phyloP scores from a whole-genome alignment of 2,888 invertebrate species.

The Anorthoa munda region DNA sequence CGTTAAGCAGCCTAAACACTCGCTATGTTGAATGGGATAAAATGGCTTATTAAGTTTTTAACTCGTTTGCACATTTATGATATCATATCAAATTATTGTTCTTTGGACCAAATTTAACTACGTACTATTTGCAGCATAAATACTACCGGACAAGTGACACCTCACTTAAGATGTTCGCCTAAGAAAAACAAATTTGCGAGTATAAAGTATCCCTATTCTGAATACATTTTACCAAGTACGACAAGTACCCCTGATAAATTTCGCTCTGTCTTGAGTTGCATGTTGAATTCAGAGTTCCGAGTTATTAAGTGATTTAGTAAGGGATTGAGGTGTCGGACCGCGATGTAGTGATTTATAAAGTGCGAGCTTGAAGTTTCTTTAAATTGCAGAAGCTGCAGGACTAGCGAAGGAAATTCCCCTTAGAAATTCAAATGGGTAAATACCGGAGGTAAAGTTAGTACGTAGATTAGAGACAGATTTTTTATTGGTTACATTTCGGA shows the following conservation, averaged over 20 bases:
- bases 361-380: conserved; percentile 16
- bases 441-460: neutral
- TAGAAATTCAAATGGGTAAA: conserved; percentile 8
- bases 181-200: neutral
- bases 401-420: neutral
- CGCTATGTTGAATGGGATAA: too few relatives aligned
- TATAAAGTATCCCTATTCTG: neutral
- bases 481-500: too few relatives aligned
- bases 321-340: conserved; percentile 32
- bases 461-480: neutral
- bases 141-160: neutral
- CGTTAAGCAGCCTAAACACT: too few relatives aligned
- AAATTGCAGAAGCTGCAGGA: neutral
- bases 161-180: neutral
- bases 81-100: too few relatives aligned
- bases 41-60: too few relatives aligned
- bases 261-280: neutral
- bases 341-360: conserved; percentile 41
- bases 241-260: neutral
- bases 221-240: neutral
- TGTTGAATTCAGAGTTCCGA: conserved; percentile 15
- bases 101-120: too few relatives aligned
- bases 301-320: conserved; percentile 29
- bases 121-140: too few relatives aligned
- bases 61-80: too few relatives aligned